phyloP scores from a whole-genome alignment of 2,113 vertebrate species.

The Propithecus coquereli region DNA sequence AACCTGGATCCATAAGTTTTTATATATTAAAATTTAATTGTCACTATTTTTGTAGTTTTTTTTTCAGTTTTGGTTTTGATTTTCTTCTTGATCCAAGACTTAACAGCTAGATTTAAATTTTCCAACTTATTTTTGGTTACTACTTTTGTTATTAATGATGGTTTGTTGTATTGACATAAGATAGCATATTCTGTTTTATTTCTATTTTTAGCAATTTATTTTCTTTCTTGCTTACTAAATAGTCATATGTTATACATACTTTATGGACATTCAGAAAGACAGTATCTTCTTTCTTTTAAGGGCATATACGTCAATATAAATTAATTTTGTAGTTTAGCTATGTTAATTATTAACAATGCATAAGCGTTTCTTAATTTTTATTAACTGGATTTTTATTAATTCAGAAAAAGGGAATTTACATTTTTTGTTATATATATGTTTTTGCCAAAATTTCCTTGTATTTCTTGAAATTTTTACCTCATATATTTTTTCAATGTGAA shows the following conservation, averaged over 20 bases:
- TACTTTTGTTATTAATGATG: background rate
- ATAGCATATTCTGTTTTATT: background rate
- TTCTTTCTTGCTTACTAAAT: background rate
- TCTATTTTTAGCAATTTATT: background rate
- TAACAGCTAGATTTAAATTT: background rate
- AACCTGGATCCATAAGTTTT: background rate
- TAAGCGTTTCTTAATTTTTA: background rate
- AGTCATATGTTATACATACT: background rate
- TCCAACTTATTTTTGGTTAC: background rate
- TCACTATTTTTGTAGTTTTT: background rate
- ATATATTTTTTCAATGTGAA: background rate
- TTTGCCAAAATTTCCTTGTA: background rate
- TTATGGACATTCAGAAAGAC: background rate
- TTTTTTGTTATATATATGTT: background rate
- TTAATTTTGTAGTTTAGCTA: background rate
- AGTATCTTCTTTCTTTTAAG: background rate
- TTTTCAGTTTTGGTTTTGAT: background rate
- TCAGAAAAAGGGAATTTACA: background rate
- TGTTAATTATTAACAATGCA: background rate
- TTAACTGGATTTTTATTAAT: background rate
- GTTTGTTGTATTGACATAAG: background rate
- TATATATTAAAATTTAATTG: background rate
- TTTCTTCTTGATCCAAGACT: background rate
- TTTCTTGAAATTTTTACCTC: background rate
- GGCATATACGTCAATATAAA: background rate